Percentiles rank a stretch among this genome's conserved stretches.
phyloP scores from a whole-genome alignment of 1,140 invertebrate genomes.

The Ceratosolen fusciceps region DNA sequence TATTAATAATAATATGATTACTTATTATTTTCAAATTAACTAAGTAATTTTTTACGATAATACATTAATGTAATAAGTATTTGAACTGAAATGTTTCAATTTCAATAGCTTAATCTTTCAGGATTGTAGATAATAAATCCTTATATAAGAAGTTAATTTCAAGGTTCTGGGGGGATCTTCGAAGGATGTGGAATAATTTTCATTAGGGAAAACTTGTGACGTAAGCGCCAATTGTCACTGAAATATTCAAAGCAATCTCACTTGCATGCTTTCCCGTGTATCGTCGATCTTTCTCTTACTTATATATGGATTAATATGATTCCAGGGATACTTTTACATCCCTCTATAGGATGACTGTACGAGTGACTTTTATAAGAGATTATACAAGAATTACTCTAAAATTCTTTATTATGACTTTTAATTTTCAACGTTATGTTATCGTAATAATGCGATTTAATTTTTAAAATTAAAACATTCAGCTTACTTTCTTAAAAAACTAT shows the following conservation, averaged over 20 bases:
- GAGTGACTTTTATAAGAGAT: constrained; percentile 29
- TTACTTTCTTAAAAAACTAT: too few relatives aligned
- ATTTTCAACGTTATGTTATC: too few relatives aligned
- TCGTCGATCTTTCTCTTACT: background rate
- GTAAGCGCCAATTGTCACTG: constrained; percentile 28
- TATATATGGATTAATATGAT: background rate
- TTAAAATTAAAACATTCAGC: too few relatives aligned
- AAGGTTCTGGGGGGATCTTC: background rate
- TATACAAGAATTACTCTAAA: background rate
- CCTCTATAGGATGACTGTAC: background rate
- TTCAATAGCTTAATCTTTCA: too few relatives aligned
- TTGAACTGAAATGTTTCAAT: background rate
- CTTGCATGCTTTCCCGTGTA: background rate
- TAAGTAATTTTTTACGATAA: too few relatives aligned
- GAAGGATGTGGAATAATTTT: background rate
- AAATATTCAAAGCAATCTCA: constrained; percentile 48
- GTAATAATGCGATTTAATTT: too few relatives aligned
- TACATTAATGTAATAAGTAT: background rate
- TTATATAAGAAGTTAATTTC: background rate
- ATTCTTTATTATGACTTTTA: background rate
- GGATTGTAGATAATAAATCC: background rate
- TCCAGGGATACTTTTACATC: background rate
- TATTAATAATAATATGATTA: too few relatives aligned
- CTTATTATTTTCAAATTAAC: too few relatives aligned
- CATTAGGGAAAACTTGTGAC: constrained; percentile 3